phyloP scores from a whole-genome alignment of 1,140 invertebrate species.

The Brachionus rotundiformis region DNA sequence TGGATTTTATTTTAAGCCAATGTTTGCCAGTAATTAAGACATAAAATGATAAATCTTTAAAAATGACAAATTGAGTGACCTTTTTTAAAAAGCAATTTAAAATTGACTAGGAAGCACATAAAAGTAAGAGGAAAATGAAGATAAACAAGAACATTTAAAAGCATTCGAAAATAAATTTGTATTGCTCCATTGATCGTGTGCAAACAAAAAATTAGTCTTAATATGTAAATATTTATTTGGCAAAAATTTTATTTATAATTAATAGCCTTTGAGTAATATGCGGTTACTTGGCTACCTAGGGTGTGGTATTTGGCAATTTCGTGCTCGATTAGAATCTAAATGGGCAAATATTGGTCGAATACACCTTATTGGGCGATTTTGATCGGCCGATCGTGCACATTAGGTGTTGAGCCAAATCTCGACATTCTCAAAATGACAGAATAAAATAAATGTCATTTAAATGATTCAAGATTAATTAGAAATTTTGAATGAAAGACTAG shows the following conservation, averaged over 20 bases:
- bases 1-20: slow-evolving; percentile 1
- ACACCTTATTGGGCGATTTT: slow-evolving; percentile 2
- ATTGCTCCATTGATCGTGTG: not conserved
- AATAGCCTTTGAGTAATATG: not conserved
- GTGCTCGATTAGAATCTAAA: not conserved
- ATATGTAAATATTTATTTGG: not conserved
- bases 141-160: not conserved
- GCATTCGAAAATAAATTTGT: not conserved
- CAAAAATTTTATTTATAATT: not conserved
- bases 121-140: not conserved
- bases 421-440: not conserved
- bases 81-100: slow-evolving; percentile 12
- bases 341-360: not conserved
- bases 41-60: not conserved
- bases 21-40: slow-evolving; percentile 7
- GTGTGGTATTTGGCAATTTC: not conserved
- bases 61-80: slow-evolving; percentile 29
- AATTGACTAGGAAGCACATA: not conserved
- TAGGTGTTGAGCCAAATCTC: not conserved
- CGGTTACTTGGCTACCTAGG: not conserved
- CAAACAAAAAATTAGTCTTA: slow-evolving; percentile 11
- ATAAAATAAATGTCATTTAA: slow-evolving; percentile 17
- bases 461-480: slow-evolving; percentile 20
- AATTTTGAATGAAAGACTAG: slow-evolving; percentile 15
- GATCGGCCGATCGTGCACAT: not conserved